Evolutionary conservation across 2,797 vertebrate species (phyloP).

Genomic region (Moxostoma hubbsi): DNA sequence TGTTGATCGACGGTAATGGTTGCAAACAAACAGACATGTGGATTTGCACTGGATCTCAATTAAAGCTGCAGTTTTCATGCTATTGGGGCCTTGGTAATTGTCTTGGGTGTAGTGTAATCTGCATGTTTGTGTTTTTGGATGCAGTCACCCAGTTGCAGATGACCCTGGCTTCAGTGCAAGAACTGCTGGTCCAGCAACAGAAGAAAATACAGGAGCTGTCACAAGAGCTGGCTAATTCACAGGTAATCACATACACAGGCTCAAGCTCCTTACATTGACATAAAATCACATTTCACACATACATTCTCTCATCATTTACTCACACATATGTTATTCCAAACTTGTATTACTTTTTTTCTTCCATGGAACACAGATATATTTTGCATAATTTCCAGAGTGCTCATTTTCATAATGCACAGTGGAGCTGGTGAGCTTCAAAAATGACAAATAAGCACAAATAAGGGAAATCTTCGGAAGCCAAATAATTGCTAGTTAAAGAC

Average conservation of each 20-base stretch:
- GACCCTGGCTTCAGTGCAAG: constrained; percentile 90
- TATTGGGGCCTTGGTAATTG: constrained; percentile 7
- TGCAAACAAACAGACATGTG: constrained; percentile 24
- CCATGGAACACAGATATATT: not conserved
- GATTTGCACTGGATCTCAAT: constrained; percentile 10
- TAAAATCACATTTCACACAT: not conserved
- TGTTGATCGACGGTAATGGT: constrained; percentile 42
- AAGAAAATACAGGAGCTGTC: constrained; percentile 93
- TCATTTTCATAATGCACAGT: not conserved
- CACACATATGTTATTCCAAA: not conserved
- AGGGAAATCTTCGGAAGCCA: no score
- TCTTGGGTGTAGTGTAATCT: not conserved
- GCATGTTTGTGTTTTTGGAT: constrained; percentile 48
- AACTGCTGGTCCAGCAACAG: constrained; percentile 93
- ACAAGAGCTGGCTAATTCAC: constrained; percentile 86
- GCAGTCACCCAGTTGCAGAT: constrained; percentile 93
- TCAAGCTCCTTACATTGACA: not conserved
- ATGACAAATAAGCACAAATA: not conserved
- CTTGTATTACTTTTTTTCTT: not conserved
- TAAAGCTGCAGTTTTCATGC: not conserved
- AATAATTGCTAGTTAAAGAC: no score
- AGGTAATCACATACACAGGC: constrained; percentile 77
- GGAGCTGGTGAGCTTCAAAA: no score
- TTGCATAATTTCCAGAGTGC: not conserved
- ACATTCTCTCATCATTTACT: no score